Evolutionary conservation across 2,797 vertebrate species (phyloP), one percentile per base, ranked within the genome.

Genomic region (Tangara arthus): DNA sequence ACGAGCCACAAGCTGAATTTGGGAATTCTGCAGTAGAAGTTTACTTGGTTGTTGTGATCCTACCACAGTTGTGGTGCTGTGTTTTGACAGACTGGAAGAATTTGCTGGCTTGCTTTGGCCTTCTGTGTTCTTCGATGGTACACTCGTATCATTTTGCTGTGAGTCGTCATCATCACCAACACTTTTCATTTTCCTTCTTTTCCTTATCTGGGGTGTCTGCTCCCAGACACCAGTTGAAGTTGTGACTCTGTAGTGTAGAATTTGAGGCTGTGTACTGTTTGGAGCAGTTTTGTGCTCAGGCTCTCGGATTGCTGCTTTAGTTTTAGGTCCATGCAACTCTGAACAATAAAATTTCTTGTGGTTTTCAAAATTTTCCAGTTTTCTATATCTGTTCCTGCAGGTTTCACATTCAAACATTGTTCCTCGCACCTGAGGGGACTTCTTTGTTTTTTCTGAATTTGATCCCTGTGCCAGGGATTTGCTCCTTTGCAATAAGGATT

Each of bases 291-390:
- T 98, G 80, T 98, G 98, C 32, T 99, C 99, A 0, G 97, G 93
- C 63, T 99, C 99, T 96, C 98, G 98, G 52, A 98, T 44, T 26
- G 97, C 90, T 18, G 98, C 97, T 97, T 99, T 99, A 77, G 98
- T 99, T 98, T 99, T 99, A 93, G 99, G 99, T 94, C 99, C 99
- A 9, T 99, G 99, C 93, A 99, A 98, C 91, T 99, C 99, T 15
- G 99, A 99, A 92, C 99, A 99, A 94, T 99, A 99, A 98, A 99
- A 99, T 92, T 99, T 99, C 94, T 99, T 99, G 94, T 99, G 99
- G 90, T 99, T 99, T 98, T 99, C 99, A 94, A 99, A 99, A 90
- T 99, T 99, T 97, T 99, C 99, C 87, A 99, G 96, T 97, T 99
- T 99, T 93, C 99, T 98, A 9, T 99, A 99, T 76, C 99, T 97